Evolutionary conservation across 2,113 vertebrate genomes (phyloP), one percentile per base, ranked within the genome.

Genomic region (Lynx canadensis): DNA sequence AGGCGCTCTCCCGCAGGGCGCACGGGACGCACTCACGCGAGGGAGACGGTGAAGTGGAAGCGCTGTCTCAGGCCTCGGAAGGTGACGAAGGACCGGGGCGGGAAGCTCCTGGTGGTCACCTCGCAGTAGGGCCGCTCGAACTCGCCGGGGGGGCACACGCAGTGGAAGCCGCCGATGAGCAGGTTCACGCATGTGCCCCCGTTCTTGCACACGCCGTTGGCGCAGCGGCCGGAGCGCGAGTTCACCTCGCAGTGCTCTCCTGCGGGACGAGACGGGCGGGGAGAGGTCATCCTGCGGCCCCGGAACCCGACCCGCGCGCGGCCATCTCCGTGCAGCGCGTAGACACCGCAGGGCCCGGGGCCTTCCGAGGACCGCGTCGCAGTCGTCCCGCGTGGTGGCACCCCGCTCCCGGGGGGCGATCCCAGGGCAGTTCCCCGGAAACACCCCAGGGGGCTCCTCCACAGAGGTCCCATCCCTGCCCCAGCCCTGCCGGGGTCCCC

Each of bases 21-120:
- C 1, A 0, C 4, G 66, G 57, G 41, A 3, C 15, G 1, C 73
- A 99, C 99, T 99, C 91, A 99, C 99, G 98, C 98, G 93, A 99
- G 99, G 16, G 99, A 98, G 33, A 99, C 31, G 0, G 99, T 99
- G 98, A 99, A 99, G 98, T 99, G 99, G 96, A 99, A 99, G 5
- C 99, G 99, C 84, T 99, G 99, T 13, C 99, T 94, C 80, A 99
- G 98, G 48, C 99, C 99, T 23, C 99, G 99, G 98, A 99, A 99
- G 93, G 99, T 99, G 97, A 99, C 98, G 66, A 99, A 99, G 81
- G 99, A 99, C 93, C 97, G 98, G 0, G 99, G 98, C 0, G 99
- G 99, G 95, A 99, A 99, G 98, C 99, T 99, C 89, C 99, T 96
- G 23, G 99, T 98, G 95, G 99, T 98, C 98, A 99, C 99, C 97